Evolutionary conservation across 2,888 invertebrate genomes (phyloP), one percentile per base, ranked within the genome.

Genomic region (Melieria omissa): DNA sequence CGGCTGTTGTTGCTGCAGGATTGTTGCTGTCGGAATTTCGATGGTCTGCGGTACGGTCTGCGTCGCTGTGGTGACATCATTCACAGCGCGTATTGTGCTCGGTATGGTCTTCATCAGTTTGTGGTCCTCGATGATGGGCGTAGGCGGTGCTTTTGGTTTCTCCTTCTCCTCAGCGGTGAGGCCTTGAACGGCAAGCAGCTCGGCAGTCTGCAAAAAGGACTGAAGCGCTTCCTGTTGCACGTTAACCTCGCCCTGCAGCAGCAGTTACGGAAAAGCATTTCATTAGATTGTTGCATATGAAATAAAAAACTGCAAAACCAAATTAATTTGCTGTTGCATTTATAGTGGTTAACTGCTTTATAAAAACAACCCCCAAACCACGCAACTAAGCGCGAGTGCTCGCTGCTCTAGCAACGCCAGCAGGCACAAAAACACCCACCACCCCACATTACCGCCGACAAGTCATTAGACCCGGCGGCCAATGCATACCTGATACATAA

Each of bases 221-320:
- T 92, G 91, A 78, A 94, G 86, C 76, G 93, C 92, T 82, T 93
- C 93, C 84, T 93, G 93, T 79, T 92, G 91, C 60, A 94, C 93
- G 79, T 93, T 93, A 7, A 94, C 94, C 88, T 94, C 94, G 71
- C 94, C 94, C 85, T 91, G 3, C 7, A 65, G 63, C 14, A 16
- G 47, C 55, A 60, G 41, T 52, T 29, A 29, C 29, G 29, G 29
- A 29, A 29, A 29, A 29, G 29, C 29, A 29, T 29, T 29, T 29
- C 29, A 29, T 29, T 29, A 29, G 29, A 29, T 29, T 29, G 29
- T 29, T 29, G 29, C 29, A 29, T 29, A 58, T 41, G 42, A 58
- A 58, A 9, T 49, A 47, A 29, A 2, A 29, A 29, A 29, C 29
- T 29, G 29, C 29, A 29, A 29, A 29, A 29, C 29, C 29, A 29